Conservation (phyloP, 2,797 vertebrate species). For the Pseudopleuronectes americanus region DNA sequence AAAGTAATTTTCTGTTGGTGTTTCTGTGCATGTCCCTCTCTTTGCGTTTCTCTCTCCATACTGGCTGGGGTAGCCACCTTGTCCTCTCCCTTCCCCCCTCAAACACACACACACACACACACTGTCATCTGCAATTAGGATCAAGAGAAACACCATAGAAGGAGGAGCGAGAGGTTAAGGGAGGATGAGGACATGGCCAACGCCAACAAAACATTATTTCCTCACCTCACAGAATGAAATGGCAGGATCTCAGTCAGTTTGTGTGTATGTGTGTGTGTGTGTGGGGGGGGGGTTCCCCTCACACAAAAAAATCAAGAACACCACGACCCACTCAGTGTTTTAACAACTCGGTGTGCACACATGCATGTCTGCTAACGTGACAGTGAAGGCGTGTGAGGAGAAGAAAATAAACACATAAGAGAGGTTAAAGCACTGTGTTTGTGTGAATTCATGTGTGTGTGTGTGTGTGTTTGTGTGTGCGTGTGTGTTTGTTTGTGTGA, state of each 20-base stretch:
- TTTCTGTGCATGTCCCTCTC: conserved; percentile 37
- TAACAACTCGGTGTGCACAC: conserved; percentile 31
- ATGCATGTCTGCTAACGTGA: conserved; percentile 23
- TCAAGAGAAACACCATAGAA: conserved; percentile 74
- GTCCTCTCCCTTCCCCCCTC: conserved; percentile 69
- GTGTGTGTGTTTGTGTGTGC: conserved; percentile 1
- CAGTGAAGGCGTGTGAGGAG: conserved; percentile 18
- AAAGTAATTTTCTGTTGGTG: conserved; percentile 42
- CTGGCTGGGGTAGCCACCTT: conserved; percentile 69
- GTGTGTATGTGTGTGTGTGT: conserved; percentile 18
- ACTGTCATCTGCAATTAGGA: conserved; percentile 79
- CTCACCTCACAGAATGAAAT: conserved; percentile 53
- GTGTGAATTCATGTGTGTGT: conserved; percentile 1
- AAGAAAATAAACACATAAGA: conserved; percentile 27
- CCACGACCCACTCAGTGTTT: conserved; percentile 8
- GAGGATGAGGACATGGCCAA: conserved; percentile 58
- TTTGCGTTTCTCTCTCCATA: conserved; percentile 49
- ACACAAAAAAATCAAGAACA: conserved; percentile 14
- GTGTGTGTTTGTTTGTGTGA: conserved; percentile 1
- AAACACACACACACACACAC: conserved; percentile 54
- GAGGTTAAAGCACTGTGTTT: conserved; percentile 17
- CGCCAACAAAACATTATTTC: conserved; percentile 59
- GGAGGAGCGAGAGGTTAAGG: conserved; percentile 69
- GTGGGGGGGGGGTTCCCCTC: conserved; percentile 2
- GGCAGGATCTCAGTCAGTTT: conserved; percentile 19